Percentiles rank a stretch among this genome's conserved stretches.
Evolutionary conservation across 2,888 invertebrate genomes (phyloP).

Genomic region (Incurvaria masculella): DNA sequence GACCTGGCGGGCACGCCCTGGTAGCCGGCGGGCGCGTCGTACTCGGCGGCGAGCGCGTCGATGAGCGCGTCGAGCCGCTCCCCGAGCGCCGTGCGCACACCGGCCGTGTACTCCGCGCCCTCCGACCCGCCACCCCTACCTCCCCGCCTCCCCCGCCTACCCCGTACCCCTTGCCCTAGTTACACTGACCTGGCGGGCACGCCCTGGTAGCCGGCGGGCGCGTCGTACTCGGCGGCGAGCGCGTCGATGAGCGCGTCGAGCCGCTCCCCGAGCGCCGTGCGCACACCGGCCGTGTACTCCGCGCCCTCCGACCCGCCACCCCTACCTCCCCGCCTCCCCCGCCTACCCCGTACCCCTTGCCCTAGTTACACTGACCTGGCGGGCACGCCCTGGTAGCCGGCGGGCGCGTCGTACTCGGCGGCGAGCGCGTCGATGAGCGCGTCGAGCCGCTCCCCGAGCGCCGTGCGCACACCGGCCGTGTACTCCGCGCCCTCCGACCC

Average conservation of each 20-base stretch:
- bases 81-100: constrained; percentile 63
- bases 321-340: no score
- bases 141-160: constrained; percentile 56
- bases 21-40: constrained; percentile 50
- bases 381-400: constrained; percentile 57
- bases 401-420: constrained; percentile 60
- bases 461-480: constrained; percentile 44
- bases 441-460: constrained; percentile 65
- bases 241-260: constrained; percentile 66
- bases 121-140: no score
- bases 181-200: constrained; percentile 51
- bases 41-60: constrained; percentile 62
- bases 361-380: constrained; percentile 38
- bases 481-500: constrained; percentile 62
- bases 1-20: constrained; percentile 59
- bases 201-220: constrained; percentile 52
- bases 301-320: no score
- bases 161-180: no score
- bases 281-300: constrained; percentile 52
- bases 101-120: constrained; percentile 62
- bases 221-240: constrained; percentile 62
- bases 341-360: constrained; percentile 53
- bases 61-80: constrained; percentile 66
- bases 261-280: constrained; percentile 63
- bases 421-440: constrained; percentile 64